These are phyloP conservation scores for Xenopus borealis DNA, from an alignment of 2,113 vertebrate species.

Conservation along the genomic window DNA sequence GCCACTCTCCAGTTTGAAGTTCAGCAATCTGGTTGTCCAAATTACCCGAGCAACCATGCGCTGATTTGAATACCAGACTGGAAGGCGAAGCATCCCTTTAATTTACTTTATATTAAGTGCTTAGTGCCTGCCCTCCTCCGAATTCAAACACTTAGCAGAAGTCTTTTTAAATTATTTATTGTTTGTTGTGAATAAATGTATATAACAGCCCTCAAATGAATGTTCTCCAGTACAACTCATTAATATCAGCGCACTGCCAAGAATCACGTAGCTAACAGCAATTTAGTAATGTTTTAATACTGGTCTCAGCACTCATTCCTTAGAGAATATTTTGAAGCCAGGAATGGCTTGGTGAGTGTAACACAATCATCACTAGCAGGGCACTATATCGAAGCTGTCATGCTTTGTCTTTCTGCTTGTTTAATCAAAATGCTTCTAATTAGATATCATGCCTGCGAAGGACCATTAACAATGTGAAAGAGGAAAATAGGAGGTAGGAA, in stretches of 20 bases:
- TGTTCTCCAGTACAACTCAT: conserved; percentile 12
- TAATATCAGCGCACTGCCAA: conserved; percentile 42
- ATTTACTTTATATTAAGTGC: too few species aligned
- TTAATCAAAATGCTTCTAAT: conserved; percentile 79
- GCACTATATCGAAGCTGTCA: conserved; percentile 72
- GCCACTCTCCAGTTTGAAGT: too few species aligned
- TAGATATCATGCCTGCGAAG: conserved; percentile 63
- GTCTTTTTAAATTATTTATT: too few species aligned
- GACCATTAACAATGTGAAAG: conserved; percentile 46
- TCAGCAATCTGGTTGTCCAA: too few species aligned
- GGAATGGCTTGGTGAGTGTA: conserved; percentile 9
- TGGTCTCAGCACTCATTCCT: conserved; percentile 33
- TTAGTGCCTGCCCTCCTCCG: too few species aligned
- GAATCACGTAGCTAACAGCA: conserved; percentile 48
- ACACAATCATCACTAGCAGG: conserved; percentile 41
- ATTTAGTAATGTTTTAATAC: conserved; percentile 57
- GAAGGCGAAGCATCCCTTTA: too few species aligned
- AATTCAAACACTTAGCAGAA: too few species aligned
- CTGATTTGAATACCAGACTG: too few species aligned
- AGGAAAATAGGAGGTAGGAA: conserved; percentile 37
- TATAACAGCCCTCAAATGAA: conserved; percentile 34
- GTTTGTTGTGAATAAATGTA: conserved; percentile 29
- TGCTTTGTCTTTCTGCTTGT: conserved; percentile 74
- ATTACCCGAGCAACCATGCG: too few species aligned
- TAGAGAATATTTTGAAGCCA: conserved; percentile 29